Percentiles rank a stretch among this genome's conserved stretches.
Conservation (phyloP, 2,888 invertebrate species). For the Sesia apiformis region DNA sequence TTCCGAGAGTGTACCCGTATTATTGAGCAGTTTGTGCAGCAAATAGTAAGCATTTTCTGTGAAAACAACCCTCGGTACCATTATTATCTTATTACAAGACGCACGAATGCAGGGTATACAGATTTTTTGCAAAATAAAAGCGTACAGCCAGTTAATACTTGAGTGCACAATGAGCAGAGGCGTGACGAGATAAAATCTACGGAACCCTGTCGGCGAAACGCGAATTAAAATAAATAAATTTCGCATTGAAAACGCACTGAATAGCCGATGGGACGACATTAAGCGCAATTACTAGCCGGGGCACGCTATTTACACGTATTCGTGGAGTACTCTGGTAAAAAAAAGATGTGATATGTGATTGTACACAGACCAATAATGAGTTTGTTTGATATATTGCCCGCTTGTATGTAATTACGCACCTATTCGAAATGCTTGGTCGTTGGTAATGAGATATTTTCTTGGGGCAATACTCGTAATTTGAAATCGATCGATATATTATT, state of each 20-base stretch:
- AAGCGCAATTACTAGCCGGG: constrained; percentile 55
- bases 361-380: constrained; percentile 23
- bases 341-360: constrained; percentile 25
- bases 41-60: constrained; percentile 20
- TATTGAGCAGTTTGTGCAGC: constrained; percentile 1
- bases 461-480: constrained; percentile 36
- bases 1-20: neutral
- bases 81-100: constrained; percentile 44
- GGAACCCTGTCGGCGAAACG: constrained; percentile 45
- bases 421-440: constrained; percentile 37
- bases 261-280: constrained; percentile 61
- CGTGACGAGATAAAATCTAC: constrained; percentile 69
- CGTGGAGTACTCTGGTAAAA: constrained; percentile 24
- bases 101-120: constrained; percentile 35
- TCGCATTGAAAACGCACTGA: constrained; percentile 57
- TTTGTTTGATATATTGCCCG: constrained; percentile 44
- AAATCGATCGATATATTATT: constrained; percentile 32
- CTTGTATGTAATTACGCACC: constrained; percentile 47
- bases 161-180: constrained; percentile 30
- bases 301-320: constrained; percentile 41
- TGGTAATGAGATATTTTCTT: constrained; percentile 46
- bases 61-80: constrained; percentile 16
- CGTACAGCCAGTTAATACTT: constrained; percentile 29
- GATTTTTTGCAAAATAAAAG: constrained; percentile 44
- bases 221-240: constrained; percentile 63